Evolutionary conservation across 2,888 invertebrate genomes (phyloP).

Genomic region (Deilephila elpenor): DNA sequence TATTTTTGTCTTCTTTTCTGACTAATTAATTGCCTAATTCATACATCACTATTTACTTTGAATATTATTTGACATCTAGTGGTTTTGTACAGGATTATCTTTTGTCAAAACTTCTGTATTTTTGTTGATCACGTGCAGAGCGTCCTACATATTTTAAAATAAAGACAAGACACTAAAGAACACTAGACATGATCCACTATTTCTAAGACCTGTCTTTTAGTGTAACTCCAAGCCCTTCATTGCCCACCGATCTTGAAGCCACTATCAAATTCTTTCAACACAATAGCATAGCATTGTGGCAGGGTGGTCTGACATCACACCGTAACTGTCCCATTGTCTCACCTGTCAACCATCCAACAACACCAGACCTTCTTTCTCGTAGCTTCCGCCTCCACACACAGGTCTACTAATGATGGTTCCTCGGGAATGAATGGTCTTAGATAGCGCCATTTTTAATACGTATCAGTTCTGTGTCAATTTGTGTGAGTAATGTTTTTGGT

Average conservation of each 20-base stretch:
- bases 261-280: slow-evolving; percentile 34
- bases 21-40: no score
- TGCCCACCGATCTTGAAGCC: slow-evolving; percentile 21
- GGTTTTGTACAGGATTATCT: no score
- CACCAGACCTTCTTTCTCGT: background rate
- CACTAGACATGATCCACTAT: no score
- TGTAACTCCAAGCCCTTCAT: background rate
- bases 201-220: background rate
- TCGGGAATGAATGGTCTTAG: slow-evolving; percentile 15
- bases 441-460: slow-evolving; percentile 3
- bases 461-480: slow-evolving; percentile 23
- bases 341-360: slow-evolving; percentile 43
- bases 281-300: slow-evolving; percentile 52
- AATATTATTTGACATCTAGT: no score
- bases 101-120: no score
- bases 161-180: no score
- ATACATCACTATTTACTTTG: no score
- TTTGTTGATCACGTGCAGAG: no score
- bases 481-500: slow-evolving; percentile 20
- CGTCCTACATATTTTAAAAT: no score
- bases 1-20: no score
- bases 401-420: slow-evolving; percentile 3
- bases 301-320: slow-evolving; percentile 79
- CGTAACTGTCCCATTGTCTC: slow-evolving; percentile 81
- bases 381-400: background rate